phyloP scores from a whole-genome alignment of 2,113 vertebrate species.

The Rana temporaria region DNA sequence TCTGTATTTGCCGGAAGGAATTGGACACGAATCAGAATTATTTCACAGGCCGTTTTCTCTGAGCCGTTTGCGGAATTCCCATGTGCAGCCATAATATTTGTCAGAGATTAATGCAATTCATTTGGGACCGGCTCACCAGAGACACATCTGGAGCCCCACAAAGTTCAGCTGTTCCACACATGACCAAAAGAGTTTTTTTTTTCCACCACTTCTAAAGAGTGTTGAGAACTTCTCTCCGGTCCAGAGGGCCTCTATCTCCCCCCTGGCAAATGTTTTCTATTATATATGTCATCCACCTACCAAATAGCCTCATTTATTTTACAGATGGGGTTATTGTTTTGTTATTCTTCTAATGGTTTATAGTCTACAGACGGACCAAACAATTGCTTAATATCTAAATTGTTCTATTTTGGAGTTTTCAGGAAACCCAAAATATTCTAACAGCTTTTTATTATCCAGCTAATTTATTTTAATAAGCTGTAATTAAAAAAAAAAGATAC shows the following conservation, averaged over 20 bases:
- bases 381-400: not conserved
- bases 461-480: conserved; percentile 55
- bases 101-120: conserved; percentile 69
- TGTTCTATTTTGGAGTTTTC: conserved; percentile 22
- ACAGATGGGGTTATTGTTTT: conserved; percentile 79
- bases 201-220: conserved; percentile 87
- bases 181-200: conserved; percentile 80
- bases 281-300: conserved; percentile 88
- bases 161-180: conserved; percentile 78
- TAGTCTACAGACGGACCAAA: conserved; percentile 64
- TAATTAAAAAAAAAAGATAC: too few relatives aligned
- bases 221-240: conserved; percentile 76
- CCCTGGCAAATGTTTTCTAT: conserved; percentile 88
- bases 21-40: conserved; percentile 49
- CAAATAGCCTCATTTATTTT: conserved; percentile 81
- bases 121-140: conserved; percentile 83
- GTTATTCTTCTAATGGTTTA: conserved; percentile 63
- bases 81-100: conserved; percentile 63
- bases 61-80: conserved; percentile 60
- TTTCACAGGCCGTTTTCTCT: conserved; percentile 50
- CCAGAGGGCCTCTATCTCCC: conserved; percentile 81
- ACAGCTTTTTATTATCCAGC: not conserved
- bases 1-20: conserved; percentile 49
- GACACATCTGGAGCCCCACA: conserved; percentile 87
- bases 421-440: conserved; percentile 53